Evolutionary conservation across 2,113 vertebrate species (phyloP), one percentile per base, ranked within the genome.

Genomic region (Serranochromis macrocephalus): DNA sequence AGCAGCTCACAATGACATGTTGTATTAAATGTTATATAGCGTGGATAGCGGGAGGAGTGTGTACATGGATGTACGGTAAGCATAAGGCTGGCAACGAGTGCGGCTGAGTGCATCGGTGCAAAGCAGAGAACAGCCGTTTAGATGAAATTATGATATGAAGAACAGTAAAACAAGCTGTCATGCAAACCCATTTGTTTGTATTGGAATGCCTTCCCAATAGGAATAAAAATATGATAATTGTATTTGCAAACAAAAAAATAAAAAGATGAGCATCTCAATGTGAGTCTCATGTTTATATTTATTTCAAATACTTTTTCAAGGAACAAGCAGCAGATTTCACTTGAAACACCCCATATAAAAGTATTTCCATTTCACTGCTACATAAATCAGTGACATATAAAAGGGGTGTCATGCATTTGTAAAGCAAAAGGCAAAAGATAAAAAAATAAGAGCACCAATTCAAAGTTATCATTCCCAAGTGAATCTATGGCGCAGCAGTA

Each of bases 61-160:
- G 21, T 85, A 45, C 6, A 16, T 82, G 61, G 17, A 29, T 40
- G 47, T 57, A n/a, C 53, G 26, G 66, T 54, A 84, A 86, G 51
- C 31, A 63, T 73, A 24, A 79, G 45, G 66, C 29, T 84, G 86
- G 51, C 26, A 63, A 66, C 58, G 71, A 82, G 78, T 79, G 40
- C 12, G 2, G 16, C 83, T 21, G 83, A 89, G 78, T 80, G 36
- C 53, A 80, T 51, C 47, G 19, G 57, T 66, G 84, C 14, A 38
- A 26, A 81, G 9, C 24, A 11, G 75, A 79, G 78, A 89, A 53
- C 53, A 81, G 53, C 51, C 33, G 21, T 90, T 87, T 55, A 89
- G 84, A 91, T 88, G 57, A 83, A 78, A 87, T 90, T 85, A 88
- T 55, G 85, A 88, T 84, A 88, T 58, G 61, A 91, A 81, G 31